phyloP scores from a whole-genome alignment of 2,113 vertebrate genomes.

The Rhinoptilus africanus region DNA sequence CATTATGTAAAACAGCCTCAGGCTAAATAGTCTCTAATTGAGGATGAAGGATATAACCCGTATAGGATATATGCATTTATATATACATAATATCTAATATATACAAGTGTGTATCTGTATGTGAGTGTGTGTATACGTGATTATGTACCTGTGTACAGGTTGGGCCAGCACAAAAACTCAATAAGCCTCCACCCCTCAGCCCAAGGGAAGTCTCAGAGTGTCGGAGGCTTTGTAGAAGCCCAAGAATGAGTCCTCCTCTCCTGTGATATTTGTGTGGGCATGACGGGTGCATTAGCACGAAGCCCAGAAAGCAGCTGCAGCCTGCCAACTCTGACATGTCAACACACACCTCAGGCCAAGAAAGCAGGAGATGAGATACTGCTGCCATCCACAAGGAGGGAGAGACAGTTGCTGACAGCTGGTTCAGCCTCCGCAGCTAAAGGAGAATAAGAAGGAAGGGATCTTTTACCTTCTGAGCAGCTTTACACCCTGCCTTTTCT shows the following conservation, averaged over 20 bases:
- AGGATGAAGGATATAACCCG: neutral
- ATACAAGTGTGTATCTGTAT: fast-evolving
- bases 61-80: neutral
- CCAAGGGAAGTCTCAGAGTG: neutral
- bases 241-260: neutral
- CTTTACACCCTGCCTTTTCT: neutral
- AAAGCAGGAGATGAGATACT: neutral
- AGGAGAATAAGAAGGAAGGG: neutral
- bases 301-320: neutral
- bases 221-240: neutral
- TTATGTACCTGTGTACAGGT: neutral
- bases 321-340: neutral
- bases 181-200: neutral
- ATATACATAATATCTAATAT: neutral
- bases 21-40: neutral
- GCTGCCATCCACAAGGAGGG: neutral
- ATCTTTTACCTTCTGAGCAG: neutral
- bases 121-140: neutral
- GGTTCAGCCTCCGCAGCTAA: neutral
- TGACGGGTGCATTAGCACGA: neutral
- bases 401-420: neutral
- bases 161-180: neutral
- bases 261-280: neutral
- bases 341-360: neutral
- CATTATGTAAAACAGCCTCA: neutral